Evolutionary conservation across 2,888 invertebrate genomes (phyloP), one percentile per base, ranked within the genome.

Genomic region (Asteroscopus sphinx): DNA sequence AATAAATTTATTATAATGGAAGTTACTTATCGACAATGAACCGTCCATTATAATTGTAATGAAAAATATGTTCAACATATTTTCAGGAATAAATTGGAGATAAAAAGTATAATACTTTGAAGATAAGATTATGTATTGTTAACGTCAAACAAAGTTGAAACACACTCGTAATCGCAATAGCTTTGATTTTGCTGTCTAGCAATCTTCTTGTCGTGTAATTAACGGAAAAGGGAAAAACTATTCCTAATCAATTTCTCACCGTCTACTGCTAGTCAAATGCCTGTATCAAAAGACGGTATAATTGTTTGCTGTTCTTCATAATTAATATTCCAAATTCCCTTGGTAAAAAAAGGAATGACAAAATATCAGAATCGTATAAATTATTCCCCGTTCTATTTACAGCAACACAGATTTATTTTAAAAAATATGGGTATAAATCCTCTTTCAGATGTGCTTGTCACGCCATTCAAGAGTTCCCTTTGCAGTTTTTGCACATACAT

Each of bases 371-470:
- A 48, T 26, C 25, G 12, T n/a, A 28, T 67, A 32, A 44, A 46
- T 41, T 48, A 48, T 25, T 28, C 16, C 16, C 7, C 26, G 15
- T 40, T 17, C 33, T 25, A 52, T 41, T 49, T 13, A 25, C 30
- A 9, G 36, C 17, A 35, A 21, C 46, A 8, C 6, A 51, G 35
- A 44, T 48, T 33, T 32, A 40, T 51, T 46, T 11, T n/a, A n/a
- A 52, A 35, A 52, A 44, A 56, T 30, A 40, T 41, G 25, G 44
- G 12, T 5, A 47, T 40, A 51, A 51, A 68, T 63, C 33, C 62
- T 49, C 61, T 21, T 68, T 57, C 56, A 37, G 48, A 56, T 56
- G 26, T 47, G 44, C 40, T 35, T 41, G 64, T 61, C 54, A 53
- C 42, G 45, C 45, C 17, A 33, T 11, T 13, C 16, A 9, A 41